Percentiles rank a stretch among this genome's conserved stretches.
Conservation (phyloP, 1,140 invertebrate genomes). For the Physella acuta region DNA sequence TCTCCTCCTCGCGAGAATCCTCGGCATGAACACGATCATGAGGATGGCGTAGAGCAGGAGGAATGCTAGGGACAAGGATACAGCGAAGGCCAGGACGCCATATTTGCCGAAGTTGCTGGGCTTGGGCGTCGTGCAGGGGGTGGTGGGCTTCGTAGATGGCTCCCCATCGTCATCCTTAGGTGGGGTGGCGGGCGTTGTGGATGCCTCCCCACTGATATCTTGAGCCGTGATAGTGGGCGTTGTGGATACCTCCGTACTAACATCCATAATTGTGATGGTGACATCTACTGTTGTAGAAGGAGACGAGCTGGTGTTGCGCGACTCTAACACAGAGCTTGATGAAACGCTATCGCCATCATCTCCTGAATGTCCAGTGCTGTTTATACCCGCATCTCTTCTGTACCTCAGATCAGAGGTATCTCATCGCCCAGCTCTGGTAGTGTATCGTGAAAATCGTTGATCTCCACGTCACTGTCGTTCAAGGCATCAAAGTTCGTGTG, state of each 20-base stretch:
- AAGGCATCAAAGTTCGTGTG: no score
- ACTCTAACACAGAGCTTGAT: no score
- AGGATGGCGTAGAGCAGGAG: slow-evolving; percentile 12
- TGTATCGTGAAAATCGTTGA: no score
- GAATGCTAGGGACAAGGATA: slow-evolving; percentile 6
- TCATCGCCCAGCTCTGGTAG: no score
- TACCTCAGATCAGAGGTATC: no score
- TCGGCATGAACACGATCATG: slow-evolving; percentile 19
- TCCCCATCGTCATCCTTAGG: neutral
- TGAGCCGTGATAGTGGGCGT: neutral
- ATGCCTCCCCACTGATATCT: neutral
- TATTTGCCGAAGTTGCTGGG: slow-evolving; percentile 5
- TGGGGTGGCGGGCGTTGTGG: neutral
- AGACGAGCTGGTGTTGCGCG: no score
- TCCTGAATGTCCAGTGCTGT: no score
- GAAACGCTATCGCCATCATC: no score
- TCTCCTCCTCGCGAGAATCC: slow-evolving; percentile 1
- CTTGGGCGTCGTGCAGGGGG: neutral
- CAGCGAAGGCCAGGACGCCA: slow-evolving; percentile 8
- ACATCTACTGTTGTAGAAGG: neutral
- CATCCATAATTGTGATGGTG: neutral
- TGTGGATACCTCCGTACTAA: neutral
- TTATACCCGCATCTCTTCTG: no score
- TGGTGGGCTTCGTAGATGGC: neutral
- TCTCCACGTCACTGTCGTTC: no score